Conservation (phyloP, 2,113 vertebrate genomes). For the Planiliza haematocheilus region DNA sequence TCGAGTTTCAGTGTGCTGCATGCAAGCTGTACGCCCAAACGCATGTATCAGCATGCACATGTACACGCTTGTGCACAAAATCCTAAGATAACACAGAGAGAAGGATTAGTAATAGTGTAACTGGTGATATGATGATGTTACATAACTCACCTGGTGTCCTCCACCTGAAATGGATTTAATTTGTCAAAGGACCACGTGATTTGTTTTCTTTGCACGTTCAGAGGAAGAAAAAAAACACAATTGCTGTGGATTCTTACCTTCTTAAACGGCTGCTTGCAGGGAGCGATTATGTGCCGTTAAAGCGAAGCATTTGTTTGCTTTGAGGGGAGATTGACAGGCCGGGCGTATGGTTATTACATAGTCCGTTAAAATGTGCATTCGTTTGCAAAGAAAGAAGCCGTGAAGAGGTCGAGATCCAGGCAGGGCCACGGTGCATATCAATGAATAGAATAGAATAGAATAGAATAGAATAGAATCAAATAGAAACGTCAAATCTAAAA, state of each 20-base stretch:
- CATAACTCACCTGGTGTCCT: slow-evolving; percentile 13
- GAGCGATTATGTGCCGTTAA: slow-evolving; percentile 13
- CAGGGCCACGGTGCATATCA: background rate
- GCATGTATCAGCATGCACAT: background rate
- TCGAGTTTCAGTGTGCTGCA: background rate
- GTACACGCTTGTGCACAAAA: background rate
- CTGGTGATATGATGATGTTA: slow-evolving; percentile 22
- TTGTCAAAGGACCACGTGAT: background rate
- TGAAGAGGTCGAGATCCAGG: background rate
- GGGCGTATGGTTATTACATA: too few relatives aligned
- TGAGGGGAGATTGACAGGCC: background rate
- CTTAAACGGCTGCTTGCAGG: background rate
- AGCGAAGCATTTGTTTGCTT: slow-evolving; percentile 30
- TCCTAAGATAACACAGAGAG: background rate
- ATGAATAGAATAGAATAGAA: background rate
- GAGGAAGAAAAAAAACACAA: background rate
- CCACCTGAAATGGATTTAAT: slow-evolving; percentile 4
- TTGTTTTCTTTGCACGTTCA: slow-evolving; percentile 46
- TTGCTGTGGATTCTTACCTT: background rate
- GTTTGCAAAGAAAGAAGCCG: background rate
- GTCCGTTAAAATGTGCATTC: background rate
- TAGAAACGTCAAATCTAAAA: too few relatives aligned
- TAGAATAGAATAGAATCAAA: background rate
- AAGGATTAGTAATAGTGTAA: slow-evolving; percentile 1
- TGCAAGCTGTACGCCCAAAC: background rate